phyloP scores from a whole-genome alignment of 1,140 invertebrate species.

The Meloidogyne hapla region DNA sequence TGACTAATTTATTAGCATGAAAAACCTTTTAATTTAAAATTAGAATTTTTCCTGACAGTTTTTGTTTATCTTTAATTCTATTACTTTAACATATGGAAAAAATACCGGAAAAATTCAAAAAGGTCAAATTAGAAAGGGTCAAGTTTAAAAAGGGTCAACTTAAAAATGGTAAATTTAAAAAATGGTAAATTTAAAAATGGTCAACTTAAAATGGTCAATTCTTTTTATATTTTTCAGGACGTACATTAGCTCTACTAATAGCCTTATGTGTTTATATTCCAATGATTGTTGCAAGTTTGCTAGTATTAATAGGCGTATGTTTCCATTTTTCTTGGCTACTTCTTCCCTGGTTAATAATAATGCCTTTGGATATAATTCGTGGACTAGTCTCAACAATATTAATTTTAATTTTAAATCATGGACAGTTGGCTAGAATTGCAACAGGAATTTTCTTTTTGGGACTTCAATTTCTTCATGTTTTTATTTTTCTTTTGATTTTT shows the following conservation, averaged over 20 bases:
- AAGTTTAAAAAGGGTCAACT: too few relatives aligned
- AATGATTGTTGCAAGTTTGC: conserved; percentile 54
- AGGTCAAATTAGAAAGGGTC: too few relatives aligned
- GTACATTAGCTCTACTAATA: conserved; percentile 44
- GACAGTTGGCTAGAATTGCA: conserved; percentile 59
- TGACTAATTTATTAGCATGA: too few relatives aligned
- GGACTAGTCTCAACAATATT: conserved; percentile 59
- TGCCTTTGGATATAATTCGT: conserved; percentile 59
- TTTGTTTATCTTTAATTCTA: too few relatives aligned
- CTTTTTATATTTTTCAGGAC: conserved; percentile 35
- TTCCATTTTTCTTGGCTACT: conserved; percentile 52
- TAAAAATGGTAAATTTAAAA: too few relatives aligned
- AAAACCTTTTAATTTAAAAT: too few relatives aligned
- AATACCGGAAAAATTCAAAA: too few relatives aligned
- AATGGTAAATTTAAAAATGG: too few relatives aligned
- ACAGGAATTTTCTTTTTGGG: conserved; percentile 64
- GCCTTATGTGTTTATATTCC: conserved; percentile 53
- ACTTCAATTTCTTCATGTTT: conserved; percentile 61
- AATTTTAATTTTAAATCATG: conserved; percentile 60
- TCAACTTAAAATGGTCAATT: too few relatives aligned
- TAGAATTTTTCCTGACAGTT: too few relatives aligned
- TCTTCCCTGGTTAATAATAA: conserved; percentile 59
- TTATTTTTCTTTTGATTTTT: conserved; percentile 19
- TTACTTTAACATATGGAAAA: too few relatives aligned
- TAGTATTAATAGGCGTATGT: conserved; percentile 46